Percentiles rank a stretch among this genome's conserved stretches.
phyloP scores from a whole-genome alignment of 2,113 vertebrate species.

The Cercopithecus mona region DNA sequence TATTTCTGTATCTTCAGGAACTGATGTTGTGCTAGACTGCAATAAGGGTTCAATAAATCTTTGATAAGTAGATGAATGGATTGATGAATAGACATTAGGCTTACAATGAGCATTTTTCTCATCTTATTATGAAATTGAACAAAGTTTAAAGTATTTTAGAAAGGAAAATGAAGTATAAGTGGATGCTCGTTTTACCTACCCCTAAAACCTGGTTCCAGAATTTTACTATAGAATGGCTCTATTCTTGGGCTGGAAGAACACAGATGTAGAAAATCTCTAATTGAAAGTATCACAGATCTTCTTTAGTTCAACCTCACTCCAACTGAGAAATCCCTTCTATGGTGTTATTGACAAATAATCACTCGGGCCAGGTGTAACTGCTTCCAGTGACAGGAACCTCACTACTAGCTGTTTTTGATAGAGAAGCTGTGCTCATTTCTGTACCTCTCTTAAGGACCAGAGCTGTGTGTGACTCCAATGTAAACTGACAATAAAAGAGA shows the following conservation, averaged over 20 bases:
- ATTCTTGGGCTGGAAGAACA: neutral
- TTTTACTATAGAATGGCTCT: neutral
- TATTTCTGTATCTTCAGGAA: neutral
- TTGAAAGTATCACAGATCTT: slow-evolving; percentile 42
- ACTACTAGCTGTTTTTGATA: neutral
- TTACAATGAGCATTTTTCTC: neutral
- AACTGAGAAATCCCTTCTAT: neutral
- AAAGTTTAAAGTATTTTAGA: neutral
- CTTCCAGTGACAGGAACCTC: neutral
- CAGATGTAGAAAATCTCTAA: neutral
- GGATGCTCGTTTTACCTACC: neutral
- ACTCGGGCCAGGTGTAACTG: neutral
- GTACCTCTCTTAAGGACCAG: slow-evolving; percentile 37
- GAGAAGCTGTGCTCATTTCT: slow-evolving; percentile 39
- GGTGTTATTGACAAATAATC: neutral
- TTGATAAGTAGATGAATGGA: neutral
- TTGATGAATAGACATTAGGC: neutral
- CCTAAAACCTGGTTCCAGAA: neutral
- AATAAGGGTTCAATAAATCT: neutral
- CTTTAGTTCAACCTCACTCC: neutral
- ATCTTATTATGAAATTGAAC: neutral
- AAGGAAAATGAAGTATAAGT: neutral
- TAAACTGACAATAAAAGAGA: slow-evolving; percentile 83
- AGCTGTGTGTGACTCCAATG: slow-evolving; percentile 75
- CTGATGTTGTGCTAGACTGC: neutral